These are phyloP conservation scores for Muscina levida DNA, from an alignment of 2,888 invertebrate genomes.

Conservation along the genomic window DNA sequence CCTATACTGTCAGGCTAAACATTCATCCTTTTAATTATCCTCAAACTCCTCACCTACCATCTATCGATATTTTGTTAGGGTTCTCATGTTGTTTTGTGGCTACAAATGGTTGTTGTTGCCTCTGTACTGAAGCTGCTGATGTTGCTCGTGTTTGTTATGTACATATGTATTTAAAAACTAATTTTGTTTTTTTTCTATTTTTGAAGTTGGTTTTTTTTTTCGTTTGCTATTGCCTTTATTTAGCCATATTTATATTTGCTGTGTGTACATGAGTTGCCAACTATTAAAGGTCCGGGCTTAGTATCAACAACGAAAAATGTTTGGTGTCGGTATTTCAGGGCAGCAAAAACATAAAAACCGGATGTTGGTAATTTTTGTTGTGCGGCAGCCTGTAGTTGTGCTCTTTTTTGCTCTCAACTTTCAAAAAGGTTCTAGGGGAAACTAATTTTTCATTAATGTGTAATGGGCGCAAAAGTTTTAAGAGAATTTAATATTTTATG, in stretches of 20 bases:
- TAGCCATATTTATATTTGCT: background rate
- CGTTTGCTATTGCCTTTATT: background rate
- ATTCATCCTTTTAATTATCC: constrained; percentile 20
- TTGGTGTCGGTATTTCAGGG: constrained; percentile 32
- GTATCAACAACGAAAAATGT: constrained; percentile 35
- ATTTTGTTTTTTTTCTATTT: constrained; percentile 45
- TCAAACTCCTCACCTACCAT: constrained; percentile 7
- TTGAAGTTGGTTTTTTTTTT: background rate
- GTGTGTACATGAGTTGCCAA: background rate
- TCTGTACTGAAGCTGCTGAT: constrained; percentile 43
- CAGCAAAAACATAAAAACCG: constrained; percentile 34
- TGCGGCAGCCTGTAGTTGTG: background rate
- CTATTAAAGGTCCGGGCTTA: constrained; percentile 38
- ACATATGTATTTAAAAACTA: constrained; percentile 57
- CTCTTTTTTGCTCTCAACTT: too few species aligned
- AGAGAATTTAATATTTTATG: constrained; percentile 28
- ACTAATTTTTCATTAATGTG: constrained; percentile 19
- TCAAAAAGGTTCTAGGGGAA: background rate
- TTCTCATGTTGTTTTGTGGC: constrained; percentile 49
- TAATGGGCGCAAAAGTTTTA: constrained; percentile 19
- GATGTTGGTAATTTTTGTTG: constrained; percentile 41
- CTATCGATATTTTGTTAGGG: constrained; percentile 35
- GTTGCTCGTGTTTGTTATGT: background rate
- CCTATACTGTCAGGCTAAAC: background rate
- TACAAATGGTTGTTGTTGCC: constrained; percentile 23